Base-by-base conservation (phyloP, 2,888 invertebrate species). In the Villa cingulata region DNA sequence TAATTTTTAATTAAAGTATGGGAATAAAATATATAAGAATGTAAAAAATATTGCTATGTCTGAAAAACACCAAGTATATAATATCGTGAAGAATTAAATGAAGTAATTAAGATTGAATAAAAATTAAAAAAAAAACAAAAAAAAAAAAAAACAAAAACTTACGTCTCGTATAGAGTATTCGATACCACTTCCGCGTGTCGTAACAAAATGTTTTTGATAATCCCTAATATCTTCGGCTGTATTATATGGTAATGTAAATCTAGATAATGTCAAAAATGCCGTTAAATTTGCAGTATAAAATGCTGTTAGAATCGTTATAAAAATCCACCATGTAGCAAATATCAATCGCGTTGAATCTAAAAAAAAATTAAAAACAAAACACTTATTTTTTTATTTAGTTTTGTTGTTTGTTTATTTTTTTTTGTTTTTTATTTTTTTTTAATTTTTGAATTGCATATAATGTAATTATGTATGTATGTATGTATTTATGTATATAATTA, bases 241-340 rank as follows among this genome's bases (percentile, higher is more conserved):
- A 55, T 80, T 81, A 41, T 83, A 84, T 17, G 86, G 85, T 55
- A 90, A 70, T 0, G 87, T 87, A 57, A 89, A 88, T 63, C 83
- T 81, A 7, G 88, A 88, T 17, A 88, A 70, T 0, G 90, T 90
- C 44, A 91, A 73, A 62, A 89, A 90, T 15, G 90, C 90, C 0
- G 90, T 90, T 60, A 91, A 71, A 67, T 90, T 90, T 10, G 90
- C 90, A 3, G 90, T 91, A 67, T 91, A 91, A 67, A 89, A 90
- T 14, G 89, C 85, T 1, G 89, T 88, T 41, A 90, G 70, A 44
- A 90, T 78, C 36, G 86, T 85, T 56, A 89, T 86, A 63, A 88
- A 90, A 51, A 91, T 76, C 90, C 90, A 90, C 90, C 90, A 90
- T 0, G 87, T 87, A 12, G 88, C 86, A 65, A 90, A 89, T 10